Evolutionary conservation across 2,888 invertebrate species (phyloP).

Genomic region (Yponomeuta evonymella): DNA sequence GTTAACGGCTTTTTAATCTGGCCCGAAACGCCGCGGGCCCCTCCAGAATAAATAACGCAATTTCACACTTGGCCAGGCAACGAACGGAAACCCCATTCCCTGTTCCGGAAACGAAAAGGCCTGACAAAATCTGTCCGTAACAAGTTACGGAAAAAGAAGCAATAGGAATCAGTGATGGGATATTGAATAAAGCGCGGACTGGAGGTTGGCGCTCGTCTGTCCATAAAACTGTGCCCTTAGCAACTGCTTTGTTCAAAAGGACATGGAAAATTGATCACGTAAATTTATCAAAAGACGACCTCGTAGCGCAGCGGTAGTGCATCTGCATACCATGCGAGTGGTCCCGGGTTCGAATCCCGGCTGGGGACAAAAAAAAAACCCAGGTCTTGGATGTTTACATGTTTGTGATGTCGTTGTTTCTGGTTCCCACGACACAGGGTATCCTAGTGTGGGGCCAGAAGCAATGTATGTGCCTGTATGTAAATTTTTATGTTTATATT

Average conservation of each 20-base stretch:
- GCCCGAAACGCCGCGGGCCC: neutral
- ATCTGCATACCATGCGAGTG: too few species aligned
- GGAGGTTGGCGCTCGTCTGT: neutral
- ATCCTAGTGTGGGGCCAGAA: too few species aligned
- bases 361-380: too few species aligned
- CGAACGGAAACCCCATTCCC: neutral
- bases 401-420: too few species aligned
- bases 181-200: constrained; percentile 14
- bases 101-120: neutral
- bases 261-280: too few species aligned
- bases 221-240: neutral
- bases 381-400: too few species aligned
- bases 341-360: too few species aligned
- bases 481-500: too few species aligned
- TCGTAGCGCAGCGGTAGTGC: too few species aligned
- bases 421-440: too few species aligned
- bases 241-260: neutral
- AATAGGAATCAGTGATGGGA: constrained; percentile 14
- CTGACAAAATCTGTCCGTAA: constrained; percentile 5
- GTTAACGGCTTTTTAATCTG: neutral
- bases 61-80: neutral
- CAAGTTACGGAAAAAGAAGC: constrained; percentile 14
- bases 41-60: neutral
- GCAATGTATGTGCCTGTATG: too few species aligned
- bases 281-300: too few species aligned